Evolutionary conservation across 2,113 vertebrate species (phyloP).

Genomic region (Platichthys stellatus): DNA sequence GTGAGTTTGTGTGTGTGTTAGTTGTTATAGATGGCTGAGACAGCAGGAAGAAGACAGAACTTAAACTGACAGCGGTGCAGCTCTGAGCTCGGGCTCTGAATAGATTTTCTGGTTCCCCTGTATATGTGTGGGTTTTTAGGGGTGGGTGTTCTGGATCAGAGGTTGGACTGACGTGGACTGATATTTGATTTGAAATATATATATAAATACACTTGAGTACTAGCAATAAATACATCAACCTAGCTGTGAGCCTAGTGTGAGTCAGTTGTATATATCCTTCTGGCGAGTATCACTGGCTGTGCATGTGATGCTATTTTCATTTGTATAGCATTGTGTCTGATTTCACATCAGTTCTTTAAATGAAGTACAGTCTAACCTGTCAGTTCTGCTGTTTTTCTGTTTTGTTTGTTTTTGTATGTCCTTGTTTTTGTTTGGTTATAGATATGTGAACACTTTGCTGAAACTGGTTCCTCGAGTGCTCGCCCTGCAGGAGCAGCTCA

Average conservation of each 20-base stretch:
- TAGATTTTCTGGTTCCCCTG: conserved; percentile 32
- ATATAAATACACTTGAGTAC: conserved; percentile 51
- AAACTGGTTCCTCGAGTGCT: conserved; percentile 95
- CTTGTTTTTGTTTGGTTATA: conserved; percentile 56
- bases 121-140: conserved; percentile 50
- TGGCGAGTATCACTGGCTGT: conserved; percentile 1
- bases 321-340: not conserved
- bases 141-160: conserved; percentile 55
- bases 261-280: conserved; percentile 19
- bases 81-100: conserved; percentile 39
- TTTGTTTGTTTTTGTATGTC: conserved; percentile 23
- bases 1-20: conserved; percentile 16
- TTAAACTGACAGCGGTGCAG: conserved; percentile 53
- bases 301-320: not conserved
- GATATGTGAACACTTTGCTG: conserved; percentile 96
- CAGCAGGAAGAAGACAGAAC: conserved; percentile 58
- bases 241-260: conserved; percentile 43
- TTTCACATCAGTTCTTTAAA: not conserved
- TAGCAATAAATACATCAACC: conserved; percentile 42
- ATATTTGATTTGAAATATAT: conserved; percentile 58
- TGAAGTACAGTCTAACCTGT: not conserved
- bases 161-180: conserved; percentile 28
- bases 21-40: conserved; percentile 56
- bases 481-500: conserved; percentile 94
- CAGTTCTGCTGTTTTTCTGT: not conserved